phyloP scores from a whole-genome alignment of 2,797 vertebrate species.

The Pelodytes ibericus region DNA sequence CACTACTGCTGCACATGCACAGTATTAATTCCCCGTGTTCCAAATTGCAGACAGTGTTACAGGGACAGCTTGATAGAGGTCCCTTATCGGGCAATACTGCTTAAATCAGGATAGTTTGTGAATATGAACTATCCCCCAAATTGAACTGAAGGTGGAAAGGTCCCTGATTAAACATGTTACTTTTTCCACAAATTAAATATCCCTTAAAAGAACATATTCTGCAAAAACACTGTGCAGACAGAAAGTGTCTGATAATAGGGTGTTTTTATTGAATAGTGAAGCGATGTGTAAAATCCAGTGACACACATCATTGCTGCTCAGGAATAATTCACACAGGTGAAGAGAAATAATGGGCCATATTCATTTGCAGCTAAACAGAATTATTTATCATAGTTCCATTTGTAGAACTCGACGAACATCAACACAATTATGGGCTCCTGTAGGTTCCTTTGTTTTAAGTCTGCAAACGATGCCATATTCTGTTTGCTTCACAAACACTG shows the following conservation, averaged over 20 bases:
- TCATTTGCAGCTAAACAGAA: constrained; percentile 13
- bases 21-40: no score
- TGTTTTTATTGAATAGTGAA: not conserved
- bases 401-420: constrained; percentile 21
- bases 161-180: not conserved
- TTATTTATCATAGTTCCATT: constrained; percentile 23
- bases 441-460: constrained; percentile 39
- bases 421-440: constrained; percentile 39
- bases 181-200: not conserved
- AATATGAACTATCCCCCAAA: no score
- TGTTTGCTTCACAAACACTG: constrained; percentile 31
- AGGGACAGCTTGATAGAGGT: no score
- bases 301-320: not conserved
- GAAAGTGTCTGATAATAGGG: not conserved
- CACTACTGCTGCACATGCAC: no score
- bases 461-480: constrained; percentile 26
- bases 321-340: constrained; percentile 7
- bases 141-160: no score
- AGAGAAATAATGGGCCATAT: not conserved
- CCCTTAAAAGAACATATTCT: no score
- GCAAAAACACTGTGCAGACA: no score
- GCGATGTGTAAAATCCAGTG: not conserved
- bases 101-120: no score
- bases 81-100: no score
- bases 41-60: no score